Base-by-base conservation (phyloP, 2,113 vertebrate genomes). In the Pagrus major region DNA sequence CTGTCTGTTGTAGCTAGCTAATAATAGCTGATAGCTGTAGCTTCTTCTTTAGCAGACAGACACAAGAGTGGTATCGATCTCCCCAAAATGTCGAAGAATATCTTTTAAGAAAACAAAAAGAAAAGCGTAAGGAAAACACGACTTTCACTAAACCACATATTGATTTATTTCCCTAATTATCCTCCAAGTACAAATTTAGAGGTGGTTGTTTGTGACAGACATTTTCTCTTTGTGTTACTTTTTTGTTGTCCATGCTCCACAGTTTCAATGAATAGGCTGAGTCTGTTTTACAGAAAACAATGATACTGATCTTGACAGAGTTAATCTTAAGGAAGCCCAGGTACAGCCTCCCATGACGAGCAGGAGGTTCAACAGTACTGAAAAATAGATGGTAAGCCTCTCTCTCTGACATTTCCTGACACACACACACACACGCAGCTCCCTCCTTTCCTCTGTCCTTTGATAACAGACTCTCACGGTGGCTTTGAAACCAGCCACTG, bases 331-430 rank as follows among this genome's bases (percentile, higher is more conserved):
- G 46, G 71, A 87, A 80, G 66, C 78, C 41, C 9, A 64, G 81
- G 68, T 63, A 84, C 64, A 72, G 71, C 72, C 73, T 76, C 73
- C 69, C 21, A 55, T 88, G 86, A 89, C 54, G 78, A 89, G 78
- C 80, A 81, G 83, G 84, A 87, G 88, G 55, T 85, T 90, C 85
- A 82, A 61, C 80, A 78, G 80, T 78, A 81, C 88, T 93, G 83
- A 93, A 92, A 94, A 89, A 94, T 90, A 92, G 78, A 93, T 91
- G 92, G 51, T 85, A 87, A 90, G 86, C 78, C 73, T 87, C 81
- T 76, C 83, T 83, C 75, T 60, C 69, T 91, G 84, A 90, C 85
- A 87, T 93, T 89, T 92, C 88, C 81, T 88, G 71, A 39, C 83
- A 75, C 69, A 78, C 58, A 54, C 61, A 69, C 73, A 77, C 55